Conservation (phyloP, 2,113 vertebrate genomes). For the Rhinopithecus roxellana region DNA sequence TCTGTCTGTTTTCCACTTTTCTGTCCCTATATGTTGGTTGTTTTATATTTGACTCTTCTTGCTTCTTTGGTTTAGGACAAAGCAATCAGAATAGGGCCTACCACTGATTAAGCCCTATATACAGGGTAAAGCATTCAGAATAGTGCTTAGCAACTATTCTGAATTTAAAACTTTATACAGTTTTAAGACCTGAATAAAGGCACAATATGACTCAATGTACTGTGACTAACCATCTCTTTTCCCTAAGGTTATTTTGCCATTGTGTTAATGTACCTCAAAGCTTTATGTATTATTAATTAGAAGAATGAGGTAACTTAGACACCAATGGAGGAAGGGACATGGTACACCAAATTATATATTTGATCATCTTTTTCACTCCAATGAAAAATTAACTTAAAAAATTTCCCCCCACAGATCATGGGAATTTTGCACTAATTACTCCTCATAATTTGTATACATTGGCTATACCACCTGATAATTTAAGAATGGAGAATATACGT, state of each 20-base stretch:
- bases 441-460: not conserved
- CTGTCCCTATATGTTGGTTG: not conserved
- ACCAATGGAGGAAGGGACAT: not conserved
- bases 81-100: not conserved
- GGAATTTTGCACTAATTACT: not conserved
- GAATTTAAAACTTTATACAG: too few species aligned
- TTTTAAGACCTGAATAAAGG: not conserved
- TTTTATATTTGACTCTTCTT: not conserved
- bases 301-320: not conserved
- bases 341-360: not conserved
- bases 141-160: not conserved
- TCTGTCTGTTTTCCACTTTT: not conserved
- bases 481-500: not conserved
- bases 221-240: not conserved
- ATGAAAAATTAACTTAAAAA: slow-evolving; percentile 4
- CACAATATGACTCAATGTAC: not conserved
- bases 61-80: not conserved
- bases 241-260: not conserved
- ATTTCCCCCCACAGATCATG: not conserved
- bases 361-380: not conserved
- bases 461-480: not conserved
- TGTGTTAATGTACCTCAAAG: not conserved
- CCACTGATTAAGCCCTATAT: not conserved
- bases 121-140: not conserved
- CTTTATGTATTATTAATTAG: not conserved